phyloP scores from a whole-genome alignment of 2,888 invertebrate genomes.

The Dryobotodes eremita region DNA sequence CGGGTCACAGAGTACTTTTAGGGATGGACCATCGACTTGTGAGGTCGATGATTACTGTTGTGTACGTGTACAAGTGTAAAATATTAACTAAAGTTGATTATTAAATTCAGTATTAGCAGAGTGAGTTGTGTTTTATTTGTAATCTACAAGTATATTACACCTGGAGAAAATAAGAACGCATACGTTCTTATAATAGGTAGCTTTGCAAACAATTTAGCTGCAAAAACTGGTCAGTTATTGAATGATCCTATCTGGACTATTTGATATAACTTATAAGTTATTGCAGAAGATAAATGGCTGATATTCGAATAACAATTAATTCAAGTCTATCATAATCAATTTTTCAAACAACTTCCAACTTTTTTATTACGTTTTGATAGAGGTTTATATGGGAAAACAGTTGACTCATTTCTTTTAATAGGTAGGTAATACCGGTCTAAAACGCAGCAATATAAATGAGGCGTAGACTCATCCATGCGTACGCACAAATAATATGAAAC shows the following conservation, averaged over 20 bases:
- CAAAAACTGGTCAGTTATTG: background rate
- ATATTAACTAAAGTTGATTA: too few relatives aligned
- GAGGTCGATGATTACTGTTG: too few relatives aligned
- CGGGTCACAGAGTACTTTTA: too few relatives aligned
- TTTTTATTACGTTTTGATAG: constrained; percentile 27
- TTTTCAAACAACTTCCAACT: constrained; percentile 4
- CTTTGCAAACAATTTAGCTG: background rate
- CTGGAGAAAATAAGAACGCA: too few relatives aligned
- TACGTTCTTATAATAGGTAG: too few relatives aligned
- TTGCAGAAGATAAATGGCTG: background rate
- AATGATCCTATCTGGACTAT: background rate
- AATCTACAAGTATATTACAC: too few relatives aligned
- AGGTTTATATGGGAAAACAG: constrained; percentile 20
- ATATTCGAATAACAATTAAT: constrained; percentile 5
- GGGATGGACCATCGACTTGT: too few relatives aligned
- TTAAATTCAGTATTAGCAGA: too few relatives aligned
- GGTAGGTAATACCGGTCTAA: background rate
- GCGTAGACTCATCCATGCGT: background rate
- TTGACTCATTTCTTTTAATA: constrained; percentile 49
- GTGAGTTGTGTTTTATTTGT: too few relatives aligned
- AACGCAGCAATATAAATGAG: background rate
- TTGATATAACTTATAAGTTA: background rate
- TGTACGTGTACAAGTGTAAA: too few relatives aligned
- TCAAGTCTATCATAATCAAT: constrained; percentile 2
- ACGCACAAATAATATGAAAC: constrained; percentile 3